Base-by-base conservation (phyloP, 2,113 vertebrate species). In the Python bivittatus region DNA sequence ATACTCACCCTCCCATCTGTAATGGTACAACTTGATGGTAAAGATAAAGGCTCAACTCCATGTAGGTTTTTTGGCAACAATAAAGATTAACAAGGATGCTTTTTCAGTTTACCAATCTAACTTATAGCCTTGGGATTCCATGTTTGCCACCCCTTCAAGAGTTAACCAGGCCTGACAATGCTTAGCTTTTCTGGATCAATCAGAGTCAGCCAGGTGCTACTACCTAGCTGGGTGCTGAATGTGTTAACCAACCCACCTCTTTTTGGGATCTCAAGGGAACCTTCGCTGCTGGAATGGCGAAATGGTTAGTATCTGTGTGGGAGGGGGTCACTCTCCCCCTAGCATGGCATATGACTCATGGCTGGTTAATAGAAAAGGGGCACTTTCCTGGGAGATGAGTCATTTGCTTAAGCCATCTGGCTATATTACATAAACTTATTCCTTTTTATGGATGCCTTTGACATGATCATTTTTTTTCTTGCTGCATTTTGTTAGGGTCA, bases 351-450 rank as follows among this genome's bases (percentile, higher is more conserved):
- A 53, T 89, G 87, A 92, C 8, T 89, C 88, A 92, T 84, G 29
- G 54, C 42, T 48, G 54, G 38, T 48, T 79, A 83, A 29, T 48
- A 72, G 22, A 7, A 44, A 91, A 84, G 90, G 58, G 44, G 13
- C 84, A 88, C 27, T 83, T 79, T 88, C 44, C 42, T n/a, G 61
- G 9, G 53, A 54, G 42, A 88, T 92, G 86, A 88, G 85, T 92
- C 91, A 92, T 54, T 87, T 79, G 52, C 61, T 72, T 38, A 54
- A 87, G 52, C 85, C 61, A 88, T 72, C 91, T 72, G 85, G n/a
- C 33, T 56, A 52, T 12, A 88, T 92, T 92, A 92, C 15, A 88
- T 88, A 92, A 92, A 92, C 52, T 12, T 27, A 86, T 68, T 86
- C 29, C 52, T 88, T 92, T 87, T 92, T 72, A 68, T 79, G 54